Base-by-base conservation (phyloP, 1,140 invertebrate genomes). In the Dryas iulia region DNA sequence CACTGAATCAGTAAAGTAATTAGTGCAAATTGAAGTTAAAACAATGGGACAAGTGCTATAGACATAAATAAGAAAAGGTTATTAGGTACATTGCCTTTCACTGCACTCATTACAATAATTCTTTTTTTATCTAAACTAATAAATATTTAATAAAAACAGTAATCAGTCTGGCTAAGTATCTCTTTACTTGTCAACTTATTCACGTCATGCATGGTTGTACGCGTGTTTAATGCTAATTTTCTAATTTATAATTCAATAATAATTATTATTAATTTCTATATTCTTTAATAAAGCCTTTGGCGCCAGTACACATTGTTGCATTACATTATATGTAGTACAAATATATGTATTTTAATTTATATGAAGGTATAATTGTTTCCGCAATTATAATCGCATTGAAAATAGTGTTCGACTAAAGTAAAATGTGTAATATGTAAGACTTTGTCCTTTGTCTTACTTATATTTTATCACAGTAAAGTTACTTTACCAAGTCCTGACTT, bases 111-210 rank as follows among this genome's bases (percentile, higher is more conserved):
- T 18, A 8, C 39, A 6, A 47, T 18, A 47, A n/a, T 39, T 39
- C 35, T 47, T 21, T 47, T 39, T 47, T 47, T 10, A 14, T 35
- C n/a, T 35, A 35, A 47, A 6, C 18, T 47, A 21, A 47, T 47
- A 21, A 21, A 47, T 47, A 47, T 47, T 47, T 47, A 47, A 47
- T 47, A 47, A 18, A 47, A 47, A 47, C 39, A 47, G 39, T 47
- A 47, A 47, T 6, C 4, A 4, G 12, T 14, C 39, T 3, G 39
- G 8, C 18, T 47, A 21, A 47, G 39, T 47, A 47, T 47, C 39
- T 47, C 18, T 47, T 10, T 47, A 47, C 39, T 47, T 47, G 39
- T 47, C 39, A 47, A 47, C 39, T 18, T 47, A 47, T 47, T 47
- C 39, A 47, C 14, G 39, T 47, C 14, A 47, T 18, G 39, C 39